Percentiles rank a stretch among this genome's conserved stretches.
phyloP scores from a whole-genome alignment of 1,140 invertebrate species.

The Drosophila bocqueti region DNA sequence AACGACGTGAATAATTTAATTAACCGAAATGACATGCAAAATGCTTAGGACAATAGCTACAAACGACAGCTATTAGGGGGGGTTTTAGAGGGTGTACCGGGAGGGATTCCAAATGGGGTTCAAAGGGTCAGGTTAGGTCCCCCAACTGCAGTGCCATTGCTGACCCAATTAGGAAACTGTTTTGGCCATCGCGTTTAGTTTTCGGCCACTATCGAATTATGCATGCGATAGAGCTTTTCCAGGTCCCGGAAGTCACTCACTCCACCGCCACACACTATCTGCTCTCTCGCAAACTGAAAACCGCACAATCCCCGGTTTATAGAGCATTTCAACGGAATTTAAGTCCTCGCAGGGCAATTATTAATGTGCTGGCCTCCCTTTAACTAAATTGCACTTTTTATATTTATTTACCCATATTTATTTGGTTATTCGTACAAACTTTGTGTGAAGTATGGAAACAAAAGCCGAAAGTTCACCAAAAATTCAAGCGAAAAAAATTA shows the following conservation, averaged over 20 bases:
- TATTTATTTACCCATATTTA: slow-evolving; percentile 37
- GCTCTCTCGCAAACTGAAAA: slow-evolving; percentile 15
- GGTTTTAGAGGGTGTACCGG: background rate
- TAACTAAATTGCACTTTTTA: background rate
- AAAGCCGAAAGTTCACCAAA: slow-evolving; percentile 56
- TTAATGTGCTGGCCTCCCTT: slow-evolving; percentile 24
- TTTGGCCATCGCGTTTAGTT: slow-evolving; percentile 43
- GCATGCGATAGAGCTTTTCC: slow-evolving; percentile 23
- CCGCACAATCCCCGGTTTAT: slow-evolving; percentile 7
- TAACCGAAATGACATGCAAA: slow-evolving; percentile 72
- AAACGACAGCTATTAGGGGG: slow-evolving; percentile 21
- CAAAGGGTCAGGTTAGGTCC: slow-evolving; percentile 22
- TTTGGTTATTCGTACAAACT: slow-evolving; percentile 44
- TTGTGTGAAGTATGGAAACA: slow-evolving; percentile 40
- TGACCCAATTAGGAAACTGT: slow-evolving; percentile 73
- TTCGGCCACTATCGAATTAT: slow-evolving; percentile 45
- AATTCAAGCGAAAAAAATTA: slow-evolving; percentile 55
- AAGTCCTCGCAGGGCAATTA: slow-evolving; percentile 32
- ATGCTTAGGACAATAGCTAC: slow-evolving; percentile 38
- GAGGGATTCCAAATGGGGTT: background rate
- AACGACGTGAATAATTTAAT: slow-evolving; percentile 74
- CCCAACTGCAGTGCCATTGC: slow-evolving; percentile 32
- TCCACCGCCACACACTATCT: background rate
- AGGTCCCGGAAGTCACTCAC: slow-evolving; percentile 30
- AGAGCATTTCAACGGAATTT: slow-evolving; percentile 24